Conservation (phyloP, 1,140 invertebrate genomes). For the Apis florea region DNA sequence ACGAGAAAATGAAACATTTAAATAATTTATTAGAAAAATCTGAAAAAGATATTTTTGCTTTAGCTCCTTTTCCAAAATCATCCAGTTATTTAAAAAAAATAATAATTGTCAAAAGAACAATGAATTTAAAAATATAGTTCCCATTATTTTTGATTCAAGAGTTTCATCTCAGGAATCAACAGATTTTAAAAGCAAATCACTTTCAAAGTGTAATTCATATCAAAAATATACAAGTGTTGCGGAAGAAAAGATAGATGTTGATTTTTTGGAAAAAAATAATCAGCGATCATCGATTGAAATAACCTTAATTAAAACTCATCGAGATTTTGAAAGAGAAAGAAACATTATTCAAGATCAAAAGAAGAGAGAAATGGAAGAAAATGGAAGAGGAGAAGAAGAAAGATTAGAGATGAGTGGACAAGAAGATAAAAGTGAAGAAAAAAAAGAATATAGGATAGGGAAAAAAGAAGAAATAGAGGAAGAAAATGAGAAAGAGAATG, state of each 20-base stretch:
- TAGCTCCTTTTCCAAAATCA: slow-evolving; percentile 86
- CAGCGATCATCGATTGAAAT: not conserved
- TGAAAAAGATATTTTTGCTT: slow-evolving; percentile 86
- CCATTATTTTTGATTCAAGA: slow-evolving; percentile 32
- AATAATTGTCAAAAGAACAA: slow-evolving; percentile 64
- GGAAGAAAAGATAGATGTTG: not conserved
- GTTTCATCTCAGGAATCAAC: not conserved
- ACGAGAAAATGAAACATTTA: slow-evolving; percentile 35
- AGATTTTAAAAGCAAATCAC: not conserved
- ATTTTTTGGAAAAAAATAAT: not conserved
- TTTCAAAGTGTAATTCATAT: not conserved
- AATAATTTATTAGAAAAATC: slow-evolving; percentile 73
- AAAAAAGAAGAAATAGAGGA: not conserved
- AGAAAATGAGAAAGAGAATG: not conserved
- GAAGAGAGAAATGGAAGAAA: not conserved
- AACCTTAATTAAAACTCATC: not conserved
- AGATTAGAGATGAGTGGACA: not conserved
- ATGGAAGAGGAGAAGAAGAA: not conserved
- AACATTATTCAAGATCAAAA: not conserved
- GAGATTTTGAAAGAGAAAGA: not conserved
- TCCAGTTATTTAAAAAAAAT: slow-evolving; percentile 72
- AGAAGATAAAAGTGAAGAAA: not conserved
- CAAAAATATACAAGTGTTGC: not conserved
- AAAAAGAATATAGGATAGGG: not conserved
- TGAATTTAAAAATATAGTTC: slow-evolving; percentile 43